Base-by-base conservation (phyloP, 1,140 invertebrate genomes). In the Aphelinus atriplicis region DNA sequence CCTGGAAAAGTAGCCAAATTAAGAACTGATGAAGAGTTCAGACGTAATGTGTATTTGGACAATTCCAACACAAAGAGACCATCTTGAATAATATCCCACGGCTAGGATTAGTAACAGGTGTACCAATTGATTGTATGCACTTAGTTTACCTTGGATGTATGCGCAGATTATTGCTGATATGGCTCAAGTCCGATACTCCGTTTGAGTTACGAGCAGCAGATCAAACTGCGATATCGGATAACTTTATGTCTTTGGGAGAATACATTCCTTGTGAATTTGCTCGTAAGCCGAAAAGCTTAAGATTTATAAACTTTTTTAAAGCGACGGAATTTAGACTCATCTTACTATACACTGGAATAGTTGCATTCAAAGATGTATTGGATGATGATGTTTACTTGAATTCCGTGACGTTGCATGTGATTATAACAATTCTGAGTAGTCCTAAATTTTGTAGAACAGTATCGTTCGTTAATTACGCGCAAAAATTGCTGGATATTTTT, bases 281-380 rank as follows among this genome's bases (percentile, higher is more conserved):
- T 7, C 73, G 88, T 67, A 86, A 85, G 74, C 83, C 86, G n/a
- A 69, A 85, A 60, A 43, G 71, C 42, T 69, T 89, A 43, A 64
- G 63, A 42, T 82, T 87, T 47, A 5, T 88, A 47, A 80, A 83
- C 3, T 75, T 78, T 60, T 89, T 84, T 84, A 90, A 89, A 78
- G 88, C 86, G 7, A 89, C 88, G 60, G 87, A 89, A 78, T 86
- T 84, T 77, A 75, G 87, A 62, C 80, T 81, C 61, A 87, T 89
- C 78, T 58, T 89, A 9, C 72, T 89, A 26, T 89, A 89, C 73
- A 86, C 70, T 7, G 75, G 64, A n/a, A 64, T 71, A 51, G 46
- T 79, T 51, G 55, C 73, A 42, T 65, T 77, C 48, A 69, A 63
- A 50, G 26, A 57, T 10, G 50, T 62, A n/a, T 55, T 79, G 55